A percentile compares a stretch with the other conserved stretches of the same genome.
Conservation (phyloP, 1,140 invertebrate genomes). For the Nasonia longicornis region DNA sequence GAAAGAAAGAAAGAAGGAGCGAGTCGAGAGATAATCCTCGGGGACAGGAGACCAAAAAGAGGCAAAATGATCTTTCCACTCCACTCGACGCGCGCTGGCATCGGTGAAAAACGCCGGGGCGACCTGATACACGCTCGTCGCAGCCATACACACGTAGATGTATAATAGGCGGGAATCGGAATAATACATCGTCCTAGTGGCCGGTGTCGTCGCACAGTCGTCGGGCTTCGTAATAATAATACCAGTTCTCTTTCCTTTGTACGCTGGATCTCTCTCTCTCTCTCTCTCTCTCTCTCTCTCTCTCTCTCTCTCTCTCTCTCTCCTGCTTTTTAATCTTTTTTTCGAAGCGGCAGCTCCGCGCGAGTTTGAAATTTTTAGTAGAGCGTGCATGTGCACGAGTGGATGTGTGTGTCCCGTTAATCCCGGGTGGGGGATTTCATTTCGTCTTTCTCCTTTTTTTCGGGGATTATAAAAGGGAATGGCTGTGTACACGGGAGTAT, state of each 20-base stretch:
- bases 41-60: not conserved
- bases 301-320: constrained; percentile 38
- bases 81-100: not conserved
- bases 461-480: constrained; percentile 33
- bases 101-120: not conserved
- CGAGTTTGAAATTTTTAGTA: constrained; percentile 9
- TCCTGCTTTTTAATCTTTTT: constrained; percentile 46
- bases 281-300: constrained; percentile 33
- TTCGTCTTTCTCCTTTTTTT: constrained; percentile 49
- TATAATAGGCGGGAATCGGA: constrained; percentile 3
- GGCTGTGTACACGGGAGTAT: constrained; percentile 11
- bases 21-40: constrained; percentile 7
- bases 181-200: not conserved
- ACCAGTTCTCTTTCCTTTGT: constrained; percentile 43
- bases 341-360: not conserved
- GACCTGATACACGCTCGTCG: not conserved
- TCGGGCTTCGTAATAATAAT: constrained; percentile 37
- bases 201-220: not conserved
- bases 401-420: constrained; percentile 1
- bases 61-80: constrained; percentile 3
- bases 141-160: not conserved
- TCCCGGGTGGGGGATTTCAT: constrained; percentile 15
- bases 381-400: not conserved
- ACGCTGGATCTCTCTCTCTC: not conserved
- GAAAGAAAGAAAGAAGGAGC: not conserved